Base-by-base conservation (phyloP, 2,888 invertebrate genomes). In the Tiphia femorata region DNA sequence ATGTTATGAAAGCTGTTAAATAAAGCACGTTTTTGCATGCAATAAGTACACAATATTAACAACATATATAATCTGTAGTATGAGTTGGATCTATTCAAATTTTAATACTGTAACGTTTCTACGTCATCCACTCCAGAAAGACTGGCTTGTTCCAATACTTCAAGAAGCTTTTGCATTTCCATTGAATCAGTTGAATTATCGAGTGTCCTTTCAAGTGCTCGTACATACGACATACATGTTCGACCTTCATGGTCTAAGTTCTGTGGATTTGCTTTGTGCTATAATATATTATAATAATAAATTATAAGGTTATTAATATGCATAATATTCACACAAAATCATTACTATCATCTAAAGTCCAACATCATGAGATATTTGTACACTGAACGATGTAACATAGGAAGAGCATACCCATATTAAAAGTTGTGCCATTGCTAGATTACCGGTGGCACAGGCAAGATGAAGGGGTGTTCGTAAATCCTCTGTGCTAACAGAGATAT, bases 231-330 rank as follows among this genome's bases (percentile, higher is more conserved):
- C 79, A 95, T 85, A 70, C 94, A 92, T 30, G 93, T 93, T 67
- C 92, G 87, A 14, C 93, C 93, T 79, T 94, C 93, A 70, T 93
- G 92, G 82, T 98, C 98, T 41, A 95, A 89, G 76, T 92, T 91
- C 80, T 93, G 93, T 0, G 96, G 94, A 84, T 96, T 96, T 62
- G 96, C 97, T 82, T 96, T 95, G 85, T 97, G 93, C 98, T 98
- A 87, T 12, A 86, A 85, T 6, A 48, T 58, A 41, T 2, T 41
- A 62, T 46, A 40, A 56, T 48, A 46, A 2, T 46, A 53, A 49
- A 58, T 29, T 20, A 42, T 38, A 12, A 48, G n/a, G 43, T 6
- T 42, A 12, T 35, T 40, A 47, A 37, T 48, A 47, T 35, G 40
- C 35, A 33, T 12, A n/a, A n/a, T n/a, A n/a, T n/a, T n/a, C n/a